A percentile compares a stretch with the other conserved stretches of the same genome.
Evolutionary conservation across 2,888 invertebrate genomes (phyloP).

Genomic region (Cheilosia urbana): DNA sequence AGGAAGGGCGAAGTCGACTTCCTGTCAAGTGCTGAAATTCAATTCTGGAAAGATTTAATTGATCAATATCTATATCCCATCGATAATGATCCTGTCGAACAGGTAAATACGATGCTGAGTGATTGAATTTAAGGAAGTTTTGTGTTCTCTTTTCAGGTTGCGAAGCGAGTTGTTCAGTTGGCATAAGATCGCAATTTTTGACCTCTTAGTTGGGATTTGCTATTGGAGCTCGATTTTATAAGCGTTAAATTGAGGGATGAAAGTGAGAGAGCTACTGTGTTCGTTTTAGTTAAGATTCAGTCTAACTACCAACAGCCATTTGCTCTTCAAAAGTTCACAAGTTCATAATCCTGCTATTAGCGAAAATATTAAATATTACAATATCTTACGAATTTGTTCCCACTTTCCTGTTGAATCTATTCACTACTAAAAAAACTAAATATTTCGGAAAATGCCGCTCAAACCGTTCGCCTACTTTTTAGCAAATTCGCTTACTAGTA

Average conservation of each 20-base stretch:
- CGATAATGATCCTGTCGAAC: constrained; percentile 95
- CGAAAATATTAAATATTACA: too few relatives aligned
- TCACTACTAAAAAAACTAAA: too few relatives aligned
- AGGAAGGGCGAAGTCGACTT: constrained; percentile 96
- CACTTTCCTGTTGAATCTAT: too few relatives aligned
- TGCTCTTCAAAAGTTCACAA: too few relatives aligned
- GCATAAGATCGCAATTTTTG: constrained; percentile 4
- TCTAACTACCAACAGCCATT: too few relatives aligned
- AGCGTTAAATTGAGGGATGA: neutral
- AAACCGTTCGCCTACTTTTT: too few relatives aligned
- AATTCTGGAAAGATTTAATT: constrained; percentile 97
- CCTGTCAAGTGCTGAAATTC: constrained; percentile 91
- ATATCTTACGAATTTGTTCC: too few relatives aligned
- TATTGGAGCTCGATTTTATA: constrained; percentile 24
- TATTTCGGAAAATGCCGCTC: too few relatives aligned
- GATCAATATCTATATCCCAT: constrained; percentile 97
- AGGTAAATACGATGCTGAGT: constrained; percentile 86
- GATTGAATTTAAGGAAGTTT: constrained; percentile 56
- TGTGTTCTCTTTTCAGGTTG: constrained; percentile 67
- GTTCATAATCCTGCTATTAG: too few relatives aligned
- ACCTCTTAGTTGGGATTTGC: neutral
- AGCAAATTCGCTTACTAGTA: too few relatives aligned
- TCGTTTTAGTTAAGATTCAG: too few relatives aligned
- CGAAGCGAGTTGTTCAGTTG: constrained; percentile 47
- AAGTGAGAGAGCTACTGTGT: too few relatives aligned